Percentiles rank a stretch among this genome's conserved stretches.
Evolutionary conservation across 2,797 vertebrate genomes (phyloP).

Genomic region (Hoplostethus mediterraneus): DNA sequence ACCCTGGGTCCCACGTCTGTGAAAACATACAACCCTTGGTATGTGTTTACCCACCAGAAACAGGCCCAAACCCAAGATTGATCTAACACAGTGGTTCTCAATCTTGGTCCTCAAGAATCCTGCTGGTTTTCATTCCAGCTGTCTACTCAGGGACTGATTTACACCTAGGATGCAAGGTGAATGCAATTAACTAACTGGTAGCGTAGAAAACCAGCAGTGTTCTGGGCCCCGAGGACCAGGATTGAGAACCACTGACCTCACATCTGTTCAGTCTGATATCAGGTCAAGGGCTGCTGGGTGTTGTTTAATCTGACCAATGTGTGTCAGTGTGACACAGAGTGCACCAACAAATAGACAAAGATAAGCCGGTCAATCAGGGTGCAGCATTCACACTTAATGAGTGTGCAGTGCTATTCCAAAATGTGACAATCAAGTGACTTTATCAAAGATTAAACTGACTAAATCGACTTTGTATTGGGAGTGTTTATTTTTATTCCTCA

Average conservation of each 20-base stretch:
- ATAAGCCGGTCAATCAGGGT: background rate
- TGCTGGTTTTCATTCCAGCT: too few relatives aligned
- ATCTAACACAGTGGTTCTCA: background rate
- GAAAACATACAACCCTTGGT: too few relatives aligned
- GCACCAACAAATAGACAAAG: background rate
- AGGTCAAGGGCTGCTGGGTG: background rate
- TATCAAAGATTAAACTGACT: background rate
- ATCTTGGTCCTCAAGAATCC: too few relatives aligned
- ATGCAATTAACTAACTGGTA: too few relatives aligned
- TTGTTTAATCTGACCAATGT: background rate
- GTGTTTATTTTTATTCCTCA: background rate
- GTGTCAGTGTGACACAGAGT: conserved; percentile 20
- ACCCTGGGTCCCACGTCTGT: background rate
- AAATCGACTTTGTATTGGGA: background rate
- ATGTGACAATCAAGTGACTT: background rate
- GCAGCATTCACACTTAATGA: background rate
- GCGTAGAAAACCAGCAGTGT: too few relatives aligned
- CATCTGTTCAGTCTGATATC: background rate
- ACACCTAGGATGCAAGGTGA: too few relatives aligned
- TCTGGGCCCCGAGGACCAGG: too few relatives aligned
- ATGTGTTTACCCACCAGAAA: too few relatives aligned
- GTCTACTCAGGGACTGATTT: too few relatives aligned
- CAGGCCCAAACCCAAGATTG: too few relatives aligned
- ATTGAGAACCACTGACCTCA: background rate
- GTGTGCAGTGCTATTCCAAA: background rate